Evolutionary conservation across 2,797 vertebrate genomes (phyloP), one percentile per base, ranked within the genome.

Genomic region (Eospalax fontanierii): DNA sequence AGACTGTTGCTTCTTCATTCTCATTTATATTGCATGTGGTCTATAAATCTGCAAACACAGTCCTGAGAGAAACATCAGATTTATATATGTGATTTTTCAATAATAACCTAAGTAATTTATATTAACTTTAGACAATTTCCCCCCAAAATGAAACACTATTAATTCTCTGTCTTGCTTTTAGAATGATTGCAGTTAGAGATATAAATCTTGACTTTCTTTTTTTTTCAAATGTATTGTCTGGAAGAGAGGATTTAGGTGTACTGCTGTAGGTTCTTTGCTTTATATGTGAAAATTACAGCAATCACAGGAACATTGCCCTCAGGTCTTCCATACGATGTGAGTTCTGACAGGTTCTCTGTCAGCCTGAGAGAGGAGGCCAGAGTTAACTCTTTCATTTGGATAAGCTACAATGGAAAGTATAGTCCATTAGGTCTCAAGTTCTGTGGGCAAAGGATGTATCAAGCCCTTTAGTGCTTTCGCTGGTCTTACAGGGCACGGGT

Each of bases 21-120:
- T 95, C 43, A 91, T 95, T 94, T 92, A 87, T 91, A 79, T 96
- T 96, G 76, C 83, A 94, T 81, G 71, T 86, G 43, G 40, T 78
- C 94, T 96, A 81, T 97, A 96, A 96, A 96, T 97, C 93, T 96
- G 65, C 38, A 92, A n/a, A 82, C 81, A 89, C 66, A 65, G 57
- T 91, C 95, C 90, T 71, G 50, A 90, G 95, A 96, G 95, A 96
- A 96, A 90, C 91, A 92, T 91, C 76, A 89, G 57, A 87, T 92
- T 95, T 97, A 89, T 79, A 82, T 93, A 87, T 79, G 78, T 79
- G 87, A 85, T 91, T 90, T 94, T 93, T 96, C 80, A 95, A 82
- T 96, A 95, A 95, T 95, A 96, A 54, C 21, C 2, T 93, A 91
- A 89, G 92, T 96, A 94, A 96, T 96, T 97, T 92, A 94, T 94